phyloP scores from a whole-genome alignment of 2,113 vertebrate species.

The Anoplopoma fimbria region DNA sequence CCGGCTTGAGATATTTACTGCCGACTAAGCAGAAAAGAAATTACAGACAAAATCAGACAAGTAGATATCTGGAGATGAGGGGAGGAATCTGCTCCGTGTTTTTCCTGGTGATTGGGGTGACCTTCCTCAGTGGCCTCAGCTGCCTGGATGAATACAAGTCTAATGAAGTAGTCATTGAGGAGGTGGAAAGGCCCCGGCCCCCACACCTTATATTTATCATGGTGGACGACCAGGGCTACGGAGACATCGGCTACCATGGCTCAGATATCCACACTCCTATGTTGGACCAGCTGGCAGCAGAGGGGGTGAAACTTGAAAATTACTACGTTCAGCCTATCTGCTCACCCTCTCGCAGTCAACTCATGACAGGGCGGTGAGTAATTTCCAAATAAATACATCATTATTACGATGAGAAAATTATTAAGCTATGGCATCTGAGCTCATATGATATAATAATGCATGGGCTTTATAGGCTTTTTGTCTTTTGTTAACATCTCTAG shows the following conservation, averaged over 20 bases:
- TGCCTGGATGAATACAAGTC: constrained; percentile 44
- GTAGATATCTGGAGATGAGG: constrained; percentile 40
- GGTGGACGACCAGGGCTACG: constrained; percentile 95
- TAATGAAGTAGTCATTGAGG: not conserved
- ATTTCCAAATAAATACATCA: constrained; percentile 10
- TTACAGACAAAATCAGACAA: constrained; percentile 7
- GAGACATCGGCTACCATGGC: constrained; percentile 92
- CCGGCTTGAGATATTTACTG: constrained; percentile 8
- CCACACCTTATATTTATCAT: constrained; percentile 94
- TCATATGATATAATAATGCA: constrained; percentile 23
- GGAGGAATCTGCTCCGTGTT: not conserved
- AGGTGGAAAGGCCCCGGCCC: constrained; percentile 1
- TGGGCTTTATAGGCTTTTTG: not conserved
- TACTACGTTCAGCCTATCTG: constrained; percentile 98
- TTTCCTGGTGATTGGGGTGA: constrained; percentile 35
- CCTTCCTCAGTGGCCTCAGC: constrained; percentile 42
- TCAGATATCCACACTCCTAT: constrained; percentile 91
- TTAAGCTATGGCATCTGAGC: constrained; percentile 3
- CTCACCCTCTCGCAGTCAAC: constrained; percentile 94
- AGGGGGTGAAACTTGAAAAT: constrained; percentile 95
- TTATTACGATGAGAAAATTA: not conserved
- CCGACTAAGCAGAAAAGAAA: constrained; percentile 23
- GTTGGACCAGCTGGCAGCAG: constrained; percentile 90
- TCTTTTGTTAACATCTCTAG: constrained; percentile 4
- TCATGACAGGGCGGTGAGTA: constrained; percentile 93